Conservation (phyloP, 2,888 invertebrate genomes). For the Aelia acuminata region DNA sequence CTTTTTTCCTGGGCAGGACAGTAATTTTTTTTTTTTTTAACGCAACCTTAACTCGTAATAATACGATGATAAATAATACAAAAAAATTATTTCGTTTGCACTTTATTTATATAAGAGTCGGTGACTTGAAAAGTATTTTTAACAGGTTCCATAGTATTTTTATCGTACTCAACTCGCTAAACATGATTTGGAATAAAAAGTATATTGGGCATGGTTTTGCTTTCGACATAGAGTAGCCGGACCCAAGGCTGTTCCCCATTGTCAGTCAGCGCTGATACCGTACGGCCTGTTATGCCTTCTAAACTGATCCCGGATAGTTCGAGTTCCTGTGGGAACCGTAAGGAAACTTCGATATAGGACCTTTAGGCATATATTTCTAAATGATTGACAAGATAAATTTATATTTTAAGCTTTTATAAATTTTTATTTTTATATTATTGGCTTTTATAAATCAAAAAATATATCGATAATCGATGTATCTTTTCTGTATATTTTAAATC, state of each 20-base stretch:
- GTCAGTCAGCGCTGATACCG: conserved; percentile 33
- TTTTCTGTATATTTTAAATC: too few relatives aligned
- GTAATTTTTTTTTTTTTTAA: too few relatives aligned
- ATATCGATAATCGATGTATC: too few relatives aligned
- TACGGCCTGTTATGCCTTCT: conserved; percentile 54
- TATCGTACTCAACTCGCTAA: neutral
- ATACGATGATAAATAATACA: too few relatives aligned
- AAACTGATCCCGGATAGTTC: conserved; percentile 17
- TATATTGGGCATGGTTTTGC: neutral
- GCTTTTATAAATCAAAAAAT: too few relatives aligned
- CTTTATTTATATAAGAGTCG: neutral
- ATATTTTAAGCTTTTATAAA: too few relatives aligned
- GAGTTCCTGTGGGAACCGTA: conserved; percentile 46
- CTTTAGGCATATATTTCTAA: neutral
- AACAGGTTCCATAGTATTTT: neutral
- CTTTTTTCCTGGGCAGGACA: too few relatives aligned
- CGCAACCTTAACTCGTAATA: too few relatives aligned
- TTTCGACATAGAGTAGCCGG: neutral
- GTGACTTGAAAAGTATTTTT: neutral
- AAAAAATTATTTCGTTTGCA: neutral
- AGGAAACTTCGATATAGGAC: neutral
- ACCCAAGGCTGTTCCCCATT: conserved; percentile 28
- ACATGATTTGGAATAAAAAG: neutral
- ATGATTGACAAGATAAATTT: too few relatives aligned
- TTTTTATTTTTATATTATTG: too few relatives aligned